Base-by-base conservation (phyloP, 2,113 vertebrate genomes). In the Panthera tigris region DNA sequence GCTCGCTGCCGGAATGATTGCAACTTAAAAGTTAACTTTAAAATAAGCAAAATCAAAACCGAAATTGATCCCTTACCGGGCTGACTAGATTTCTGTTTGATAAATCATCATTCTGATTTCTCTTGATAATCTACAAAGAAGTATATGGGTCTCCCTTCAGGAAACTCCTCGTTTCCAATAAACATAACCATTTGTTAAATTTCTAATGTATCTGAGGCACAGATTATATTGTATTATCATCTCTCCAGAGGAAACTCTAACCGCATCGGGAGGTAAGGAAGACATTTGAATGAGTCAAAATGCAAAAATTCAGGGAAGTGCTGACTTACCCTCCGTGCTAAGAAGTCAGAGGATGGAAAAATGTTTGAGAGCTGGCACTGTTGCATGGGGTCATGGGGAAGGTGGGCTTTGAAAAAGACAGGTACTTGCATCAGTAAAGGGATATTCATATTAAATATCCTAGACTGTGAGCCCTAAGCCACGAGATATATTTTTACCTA, bases 181-280 rank as follows among this genome's bases (percentile, higher is more conserved):
- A 95, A 23, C 68, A 41, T 13, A 87, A 84, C 69, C 90, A 94
- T 96, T 90, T 96, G 94, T 84, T 89, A 87, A 50, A 18, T 96
- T 92, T 63, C 92, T 96, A 27, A 88, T 78, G 55, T 81, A 76
- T 31, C 36, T 33, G n/a, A 94, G 63, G 68, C 69, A 76, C 23
- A 73, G 12, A 1, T 29, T 21, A 23, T 29, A 83, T 52, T 33
- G 57, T 7, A 18, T 65, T 33, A 79, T 31, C 41, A 83, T 89
- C 94, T 97, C 90, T 94, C 81, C 27, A 14, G 78, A 86, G 61
- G 7, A 96, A 89, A 48, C 11, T 50, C 68, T 36, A 73, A 25
- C 19, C 68, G 8, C 1, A 23, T 11, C 31, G 27, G 31, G 29
- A 89, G 41, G 25, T 21, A 73, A 92, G 6, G 45, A 76, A 89